Percentiles rank a stretch among this genome's conserved stretches.
These are phyloP conservation scores for Sander vitreus DNA, from an alignment of 2,113 vertebrate species.

Conservation along the genomic window DNA sequence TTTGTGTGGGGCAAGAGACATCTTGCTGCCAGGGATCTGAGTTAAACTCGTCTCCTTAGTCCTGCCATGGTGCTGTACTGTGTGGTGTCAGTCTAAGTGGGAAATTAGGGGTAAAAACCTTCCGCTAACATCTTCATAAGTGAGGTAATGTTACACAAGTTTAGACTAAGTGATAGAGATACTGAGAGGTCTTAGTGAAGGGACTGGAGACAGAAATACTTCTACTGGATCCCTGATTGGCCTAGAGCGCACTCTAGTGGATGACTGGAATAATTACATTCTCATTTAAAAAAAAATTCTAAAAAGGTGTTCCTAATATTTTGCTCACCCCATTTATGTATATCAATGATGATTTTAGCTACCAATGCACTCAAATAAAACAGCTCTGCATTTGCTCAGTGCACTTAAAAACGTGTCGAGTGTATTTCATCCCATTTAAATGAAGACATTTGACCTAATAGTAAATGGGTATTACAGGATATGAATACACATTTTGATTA, in stretches of 20 bases:
- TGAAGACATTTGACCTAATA: not conserved
- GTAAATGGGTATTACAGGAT: not conserved
- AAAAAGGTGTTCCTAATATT: not conserved
- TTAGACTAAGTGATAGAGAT: not conserved
- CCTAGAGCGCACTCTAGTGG: conserved; percentile 67
- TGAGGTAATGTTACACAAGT: not conserved
- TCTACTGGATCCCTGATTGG: not conserved
- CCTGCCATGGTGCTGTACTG: not conserved
- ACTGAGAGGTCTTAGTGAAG: not conserved
- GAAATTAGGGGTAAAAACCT: not conserved
- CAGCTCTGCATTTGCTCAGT: not conserved
- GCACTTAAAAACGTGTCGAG: not conserved
- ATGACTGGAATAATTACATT: not conserved
- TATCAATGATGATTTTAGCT: not conserved
- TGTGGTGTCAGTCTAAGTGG: not conserved
- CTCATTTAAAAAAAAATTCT: not conserved
- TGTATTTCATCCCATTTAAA: not conserved
- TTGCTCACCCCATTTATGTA: not conserved
- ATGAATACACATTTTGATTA: not conserved
- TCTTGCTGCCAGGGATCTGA: conserved; percentile 60
- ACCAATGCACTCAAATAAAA: not conserved
- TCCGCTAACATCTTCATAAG: not conserved
- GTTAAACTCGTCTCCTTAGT: conserved; percentile 50
- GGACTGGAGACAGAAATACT: not conserved
- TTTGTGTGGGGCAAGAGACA: conserved; percentile 50